Base-by-base conservation (phyloP, 2,888 invertebrate genomes). In the Steinernema hermaphroditum region DNA sequence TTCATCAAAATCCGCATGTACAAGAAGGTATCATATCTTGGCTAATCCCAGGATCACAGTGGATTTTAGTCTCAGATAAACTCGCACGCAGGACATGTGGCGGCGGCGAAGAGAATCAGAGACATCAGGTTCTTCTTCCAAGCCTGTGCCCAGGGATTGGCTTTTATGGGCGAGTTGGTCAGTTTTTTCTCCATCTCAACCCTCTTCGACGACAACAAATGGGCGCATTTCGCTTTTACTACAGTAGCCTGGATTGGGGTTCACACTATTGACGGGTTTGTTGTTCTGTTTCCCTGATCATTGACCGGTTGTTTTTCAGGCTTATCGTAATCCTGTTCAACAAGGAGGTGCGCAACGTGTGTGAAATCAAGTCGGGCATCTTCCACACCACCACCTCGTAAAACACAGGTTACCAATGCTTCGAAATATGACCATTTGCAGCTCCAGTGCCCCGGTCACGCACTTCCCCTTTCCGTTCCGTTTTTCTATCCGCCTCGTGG, bases 301-400 rank as follows among this genome's bases (percentile, higher is more conserved):
- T 14, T 19, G 19, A 12, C 6, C 2, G 27, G 6, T 27, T 16
- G 6, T 54, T 22, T 9, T 54, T 22, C 27, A 54, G 54, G 27
- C 54, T 54, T 27, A 54, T 54, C 27, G 54, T 54, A 4, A 54
- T 54, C 27, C 22, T 54, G 6, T 54, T 54, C 54, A 54, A 54
- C 54, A 54, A 27, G 27, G 54, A 54, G 9, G 27, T 54, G 12
- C 37, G 37, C 37, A 37, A 37, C 37, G 37, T 54, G 22, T 54
- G 54, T 27, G 54, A 54, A 12, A 22, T 54, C n/a, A 22, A 54
- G 12, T 8, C 6, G 6, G 16, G 24, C 22, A 4, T 24, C 6
- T 54, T 54, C 27, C 22, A 22, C 8, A 54, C 54, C 27, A 54
- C 54, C 22, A 54, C 54, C 6, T 46, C 46, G 46, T 46, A 46